Base-by-base conservation (phyloP, 2,113 vertebrate species). In the Spea multiplicata region DNA sequence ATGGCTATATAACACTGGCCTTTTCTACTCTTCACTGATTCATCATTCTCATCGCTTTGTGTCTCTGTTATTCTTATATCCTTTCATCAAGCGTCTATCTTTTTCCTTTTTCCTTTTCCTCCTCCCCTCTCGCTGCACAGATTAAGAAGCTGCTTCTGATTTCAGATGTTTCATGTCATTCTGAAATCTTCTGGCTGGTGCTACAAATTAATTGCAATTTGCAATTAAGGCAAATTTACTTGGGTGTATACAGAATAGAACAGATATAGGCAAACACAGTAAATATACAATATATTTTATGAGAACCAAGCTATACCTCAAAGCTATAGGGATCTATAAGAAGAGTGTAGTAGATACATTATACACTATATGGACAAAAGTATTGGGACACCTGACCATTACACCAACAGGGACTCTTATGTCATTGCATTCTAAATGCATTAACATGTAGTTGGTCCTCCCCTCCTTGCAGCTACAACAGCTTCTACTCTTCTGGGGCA, bases 31-130 rank as follows among this genome's bases (percentile, higher is more conserved):
- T 44, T 8, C 14, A 14, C 57, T 50, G 47, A 47, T 9, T 52
- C 59, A 68, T 61, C 17, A 30, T 64, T 49, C 46, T 70, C 67
- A 78, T 78, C 67, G 59, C 55, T 53, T 70, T 17, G 6, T 50
- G 53, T 70, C 57, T 71, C 55, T 53, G n/a, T 78, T 62, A 6
- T 71, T 66, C 67, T 45, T 64, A 12, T 75, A 55, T 71, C 67
- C 67, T 78, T 78, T 78, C 75, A 78, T 78, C 75, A 50, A 8
- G 49, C 14, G 49, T 77, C 75, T 77, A 49, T 71, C 76, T 53
- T 59, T 76, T 68, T 55, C 65, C 75, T 7, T n/a, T n/a, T 17
- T 68, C 76, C 57, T 7, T 44, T 55, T 48, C 61, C 77, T 47
- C 66, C 75, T 62, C 8, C 46, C 12, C 77, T 53, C 77, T 71